Conservation (phyloP, 2,797 vertebrate genomes). For the Smutsia temminckii region DNA sequence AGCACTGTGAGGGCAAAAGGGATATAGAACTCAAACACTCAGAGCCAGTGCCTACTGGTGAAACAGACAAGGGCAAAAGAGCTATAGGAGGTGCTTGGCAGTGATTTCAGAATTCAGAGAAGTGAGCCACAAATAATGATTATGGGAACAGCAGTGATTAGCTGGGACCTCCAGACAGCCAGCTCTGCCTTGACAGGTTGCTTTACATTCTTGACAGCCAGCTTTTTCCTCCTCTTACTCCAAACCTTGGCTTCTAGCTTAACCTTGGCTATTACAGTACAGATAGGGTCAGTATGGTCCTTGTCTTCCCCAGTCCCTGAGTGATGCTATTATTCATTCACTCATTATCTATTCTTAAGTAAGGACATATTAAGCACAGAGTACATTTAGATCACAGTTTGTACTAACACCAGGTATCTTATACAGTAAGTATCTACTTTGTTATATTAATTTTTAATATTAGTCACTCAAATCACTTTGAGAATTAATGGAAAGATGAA, state of each 20-base stretch:
- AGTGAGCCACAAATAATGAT: not conserved
- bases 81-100: not conserved
- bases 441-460: not conserved
- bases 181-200: not conserved
- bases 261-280: not conserved
- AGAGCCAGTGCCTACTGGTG: not conserved
- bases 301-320: not conserved
- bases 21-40: not conserved
- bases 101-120: not conserved
- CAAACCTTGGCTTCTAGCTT: not conserved
- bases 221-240: not conserved
- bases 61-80: not conserved
- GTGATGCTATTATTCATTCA: not conserved
- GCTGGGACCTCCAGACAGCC: not conserved
- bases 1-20: no score
- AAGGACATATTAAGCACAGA: not conserved
- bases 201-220: not conserved
- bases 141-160: not conserved
- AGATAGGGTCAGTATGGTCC: not conserved
- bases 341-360: not conserved
- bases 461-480: not conserved
- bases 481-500: not conserved
- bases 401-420: not conserved
- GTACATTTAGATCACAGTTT: not conserved
- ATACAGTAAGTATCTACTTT: not conserved